Evolutionary conservation across 2,888 invertebrate species (phyloP).

Genomic region (Arctia plantaginis): DNA sequence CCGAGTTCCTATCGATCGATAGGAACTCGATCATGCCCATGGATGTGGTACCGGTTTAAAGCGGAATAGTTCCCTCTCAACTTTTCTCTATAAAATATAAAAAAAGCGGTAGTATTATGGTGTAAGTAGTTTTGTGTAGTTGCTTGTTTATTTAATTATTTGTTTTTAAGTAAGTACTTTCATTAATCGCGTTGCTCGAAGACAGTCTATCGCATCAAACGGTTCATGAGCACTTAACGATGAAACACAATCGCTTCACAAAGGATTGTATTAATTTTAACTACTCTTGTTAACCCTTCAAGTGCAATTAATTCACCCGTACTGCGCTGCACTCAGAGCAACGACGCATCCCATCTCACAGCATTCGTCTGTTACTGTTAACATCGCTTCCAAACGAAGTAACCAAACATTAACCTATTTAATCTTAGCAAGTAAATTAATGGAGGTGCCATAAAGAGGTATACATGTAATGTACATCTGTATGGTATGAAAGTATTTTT

Average conservation of each 20-base stretch:
- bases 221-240: neutral
- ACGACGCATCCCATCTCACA: neutral
- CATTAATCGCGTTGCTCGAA: neutral
- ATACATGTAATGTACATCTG: neutral
- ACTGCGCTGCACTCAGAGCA: neutral
- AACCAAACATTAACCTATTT: neutral
- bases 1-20: no score
- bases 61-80: no score
- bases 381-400: neutral
- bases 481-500: neutral
- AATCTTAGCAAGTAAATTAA: neutral
- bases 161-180: neutral
- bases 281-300: constrained; percentile 20
- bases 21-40: no score
- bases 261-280: constrained; percentile 11
- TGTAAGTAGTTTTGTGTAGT: neutral
- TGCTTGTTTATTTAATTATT: no score
- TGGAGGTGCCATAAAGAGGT: neutral
- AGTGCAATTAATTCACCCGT: constrained; percentile 10
- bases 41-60: no score
- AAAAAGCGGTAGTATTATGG: neutral
- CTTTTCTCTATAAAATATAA: no score
- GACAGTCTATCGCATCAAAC: neutral
- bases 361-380: neutral
- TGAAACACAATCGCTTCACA: neutral